Evolutionary conservation across 2,797 vertebrate genomes (phyloP).

Genomic region (Trachurus trachurus): DNA sequence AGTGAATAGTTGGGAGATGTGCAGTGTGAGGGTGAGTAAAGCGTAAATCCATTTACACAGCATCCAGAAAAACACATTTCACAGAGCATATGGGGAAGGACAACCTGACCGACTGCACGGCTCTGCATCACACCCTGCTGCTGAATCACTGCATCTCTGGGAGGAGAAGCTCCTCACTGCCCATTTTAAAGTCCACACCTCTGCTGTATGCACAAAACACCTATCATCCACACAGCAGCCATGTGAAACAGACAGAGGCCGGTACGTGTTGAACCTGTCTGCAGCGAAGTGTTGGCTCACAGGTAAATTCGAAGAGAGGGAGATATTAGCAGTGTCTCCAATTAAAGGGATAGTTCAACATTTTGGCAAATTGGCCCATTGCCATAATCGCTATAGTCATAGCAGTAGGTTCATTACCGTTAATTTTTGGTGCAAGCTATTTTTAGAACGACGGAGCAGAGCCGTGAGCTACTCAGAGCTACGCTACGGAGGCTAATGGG

Average conservation of each 20-base stretch:
- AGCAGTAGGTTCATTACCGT: too few species aligned
- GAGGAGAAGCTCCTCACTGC: background rate
- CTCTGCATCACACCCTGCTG: conserved; percentile 14
- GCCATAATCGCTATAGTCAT: too few species aligned
- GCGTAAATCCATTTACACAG: conserved; percentile 57
- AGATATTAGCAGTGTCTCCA: conserved; percentile 16
- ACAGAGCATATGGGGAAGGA: conserved; percentile 55
- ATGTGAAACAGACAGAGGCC: background rate
- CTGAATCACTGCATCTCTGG: conserved; percentile 16
- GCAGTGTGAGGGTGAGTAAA: conserved; percentile 53
- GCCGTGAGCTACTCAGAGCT: too few species aligned
- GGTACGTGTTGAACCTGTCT: too few species aligned
- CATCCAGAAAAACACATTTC: conserved; percentile 61
- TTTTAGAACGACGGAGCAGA: too few species aligned
- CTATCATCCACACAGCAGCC: conserved; percentile 10
- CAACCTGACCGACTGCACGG: conserved; percentile 32
- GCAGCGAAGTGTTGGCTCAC: too few species aligned
- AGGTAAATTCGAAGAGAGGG: conserved; percentile 17
- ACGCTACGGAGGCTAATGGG: too few species aligned
- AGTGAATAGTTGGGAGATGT: conserved; percentile 36
- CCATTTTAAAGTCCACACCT: too few species aligned
- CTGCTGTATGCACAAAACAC: too few species aligned
- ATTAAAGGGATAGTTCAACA: too few species aligned
- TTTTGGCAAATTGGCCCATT: too few species aligned
- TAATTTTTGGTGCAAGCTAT: too few species aligned